Evolutionary conservation across 30 jellyfish, hydroid and myxozoan species (phyloP).

Genomic region (Hydractinia echinata): DNA sequence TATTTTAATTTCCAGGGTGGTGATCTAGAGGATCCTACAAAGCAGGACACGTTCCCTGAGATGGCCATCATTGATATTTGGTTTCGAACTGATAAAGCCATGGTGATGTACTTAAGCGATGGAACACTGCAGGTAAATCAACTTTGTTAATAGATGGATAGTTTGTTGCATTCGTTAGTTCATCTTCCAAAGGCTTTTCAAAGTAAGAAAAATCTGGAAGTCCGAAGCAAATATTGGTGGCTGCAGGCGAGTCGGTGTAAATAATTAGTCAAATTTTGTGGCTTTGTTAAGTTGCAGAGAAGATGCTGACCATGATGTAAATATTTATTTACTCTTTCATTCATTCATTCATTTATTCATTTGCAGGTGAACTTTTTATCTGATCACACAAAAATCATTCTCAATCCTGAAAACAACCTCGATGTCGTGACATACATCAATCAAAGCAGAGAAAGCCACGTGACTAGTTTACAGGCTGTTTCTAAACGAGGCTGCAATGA

Average conservation of each 20-base stretch:
- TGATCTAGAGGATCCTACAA: conserved; percentile 58
- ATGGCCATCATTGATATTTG: conserved; percentile 91
- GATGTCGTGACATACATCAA: conserved; percentile 74
- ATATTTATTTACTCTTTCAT: not conserved
- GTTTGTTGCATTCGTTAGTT: too few species aligned
- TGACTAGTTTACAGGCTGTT: conserved; percentile 40
- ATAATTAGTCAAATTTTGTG: too few species aligned
- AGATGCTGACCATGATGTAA: too few species aligned
- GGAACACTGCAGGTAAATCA: conserved; percentile 84
- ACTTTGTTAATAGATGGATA: not conserved
- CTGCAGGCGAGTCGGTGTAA: too few species aligned
- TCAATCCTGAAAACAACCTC: conserved; percentile 54
- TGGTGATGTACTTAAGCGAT: conserved; percentile 89
- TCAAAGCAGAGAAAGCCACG: conserved; percentile 67
- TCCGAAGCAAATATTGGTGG: too few species aligned
- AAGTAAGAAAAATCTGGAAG: too few species aligned
- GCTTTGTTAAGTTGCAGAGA: too few species aligned
- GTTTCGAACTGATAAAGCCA: conserved; percentile 95
- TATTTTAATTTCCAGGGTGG: conserved; percentile 60
- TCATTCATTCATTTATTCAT: not conserved
- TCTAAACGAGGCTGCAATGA: conserved; percentile 87
- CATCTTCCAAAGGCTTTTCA: too few species aligned
- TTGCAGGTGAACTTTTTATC: conserved; percentile 81
- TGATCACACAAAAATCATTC: conserved; percentile 85
- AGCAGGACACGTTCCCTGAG: conserved; percentile 58